phyloP scores from a whole-genome alignment of 1,140 invertebrate species.

The Eulimnadia texana region DNA sequence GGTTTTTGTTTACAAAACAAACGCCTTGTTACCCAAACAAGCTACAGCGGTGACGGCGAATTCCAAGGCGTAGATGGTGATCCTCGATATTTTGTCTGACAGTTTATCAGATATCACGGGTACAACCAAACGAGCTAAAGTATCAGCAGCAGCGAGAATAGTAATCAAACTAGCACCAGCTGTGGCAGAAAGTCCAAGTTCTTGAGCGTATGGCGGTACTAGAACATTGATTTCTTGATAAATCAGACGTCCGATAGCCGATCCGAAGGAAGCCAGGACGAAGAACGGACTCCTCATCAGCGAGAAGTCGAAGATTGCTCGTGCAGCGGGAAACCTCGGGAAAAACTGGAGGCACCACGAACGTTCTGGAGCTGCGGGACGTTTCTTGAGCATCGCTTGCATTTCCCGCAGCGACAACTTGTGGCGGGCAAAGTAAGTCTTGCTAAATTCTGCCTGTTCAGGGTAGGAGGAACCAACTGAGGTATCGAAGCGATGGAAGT shows the following conservation, averaged over 20 bases:
- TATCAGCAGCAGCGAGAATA: conserved; percentile 12
- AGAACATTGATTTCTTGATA: conserved; percentile 17
- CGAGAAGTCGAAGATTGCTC: conserved; percentile 8
- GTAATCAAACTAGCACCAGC: conserved; percentile 10
- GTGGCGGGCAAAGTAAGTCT: neutral
- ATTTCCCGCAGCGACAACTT: neutral
- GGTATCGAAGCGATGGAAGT: conserved; percentile 2
- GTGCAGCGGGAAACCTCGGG: conserved; percentile 4
- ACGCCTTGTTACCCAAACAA: conserved; percentile 10
- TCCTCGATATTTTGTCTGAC: conserved; percentile 3
- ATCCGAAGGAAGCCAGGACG: conserved; percentile 3
- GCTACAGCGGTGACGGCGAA: conserved; percentile 10
- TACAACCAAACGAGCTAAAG: conserved; percentile 11
- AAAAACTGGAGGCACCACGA: conserved; percentile 1
- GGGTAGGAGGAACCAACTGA: neutral
- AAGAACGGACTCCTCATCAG: conserved; percentile 14
- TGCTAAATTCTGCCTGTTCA: neutral
- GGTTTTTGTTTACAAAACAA: too few species aligned
- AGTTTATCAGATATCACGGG: conserved; percentile 13
- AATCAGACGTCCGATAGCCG: conserved; percentile 10
- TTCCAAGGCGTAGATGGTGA: conserved; percentile 5
- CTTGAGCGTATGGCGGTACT: conserved; percentile 13
- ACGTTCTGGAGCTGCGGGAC: neutral
- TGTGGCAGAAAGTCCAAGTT: conserved; percentile 8
- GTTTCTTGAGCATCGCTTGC: neutral